These are phyloP conservation scores for Cyclargus thomasi DNA, from an alignment of 1,140 invertebrate genomes.

Conservation along the genomic window DNA sequence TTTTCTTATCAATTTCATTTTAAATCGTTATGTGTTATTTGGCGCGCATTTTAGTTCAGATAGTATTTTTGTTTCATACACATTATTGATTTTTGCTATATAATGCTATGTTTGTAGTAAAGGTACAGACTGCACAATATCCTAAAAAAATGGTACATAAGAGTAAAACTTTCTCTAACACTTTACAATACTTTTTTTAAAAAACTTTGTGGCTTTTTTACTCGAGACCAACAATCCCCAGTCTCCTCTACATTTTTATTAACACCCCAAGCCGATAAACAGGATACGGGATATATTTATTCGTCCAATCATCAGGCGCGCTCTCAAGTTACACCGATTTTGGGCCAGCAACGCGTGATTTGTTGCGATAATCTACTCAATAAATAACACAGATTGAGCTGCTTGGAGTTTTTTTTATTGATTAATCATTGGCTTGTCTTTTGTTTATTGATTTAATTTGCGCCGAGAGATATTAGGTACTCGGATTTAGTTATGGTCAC, in stretches of 20 bases:
- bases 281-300: constrained; percentile 74
- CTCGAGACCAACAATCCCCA: constrained; percentile 29
- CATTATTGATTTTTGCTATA: too few species aligned
- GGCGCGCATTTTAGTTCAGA: too few species aligned
- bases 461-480: constrained; percentile 15
- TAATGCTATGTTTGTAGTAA: too few species aligned
- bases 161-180: too few species aligned
- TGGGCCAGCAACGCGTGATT: constrained; percentile 63
- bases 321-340: constrained; percentile 70
- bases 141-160: too few species aligned
- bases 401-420: constrained; percentile 41
- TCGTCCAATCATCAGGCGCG: constrained; percentile 71
- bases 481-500: neutral
- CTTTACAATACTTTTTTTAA: too few species aligned
- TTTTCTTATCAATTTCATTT: too few species aligned
- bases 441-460: constrained; percentile 29
- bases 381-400: constrained; percentile 71
- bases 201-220: too few species aligned
- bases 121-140: too few species aligned
- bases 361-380: constrained; percentile 70
- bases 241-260: constrained; percentile 69
- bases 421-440: constrained; percentile 27
- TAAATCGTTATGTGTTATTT: too few species aligned
- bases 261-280: constrained; percentile 69
- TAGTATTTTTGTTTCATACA: too few species aligned